phyloP scores from a whole-genome alignment of 1,140 invertebrate genomes.

The Panulirus ornatus region DNA sequence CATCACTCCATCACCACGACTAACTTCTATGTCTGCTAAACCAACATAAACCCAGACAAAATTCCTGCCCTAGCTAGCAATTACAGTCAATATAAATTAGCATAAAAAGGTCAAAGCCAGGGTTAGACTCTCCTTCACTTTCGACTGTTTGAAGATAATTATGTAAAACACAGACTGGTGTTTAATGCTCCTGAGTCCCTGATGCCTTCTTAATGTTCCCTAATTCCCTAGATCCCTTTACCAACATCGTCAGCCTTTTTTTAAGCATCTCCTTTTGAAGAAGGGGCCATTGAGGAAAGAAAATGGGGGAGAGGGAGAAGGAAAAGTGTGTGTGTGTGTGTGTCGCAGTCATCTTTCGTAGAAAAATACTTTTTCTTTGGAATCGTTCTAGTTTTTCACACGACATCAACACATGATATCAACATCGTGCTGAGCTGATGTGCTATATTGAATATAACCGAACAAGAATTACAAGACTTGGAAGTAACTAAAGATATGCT shows the following conservation, averaged over 20 bases:
- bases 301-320: neutral
- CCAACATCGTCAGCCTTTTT: neutral
- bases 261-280: neutral
- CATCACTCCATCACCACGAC: too few species aligned
- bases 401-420: too few species aligned
- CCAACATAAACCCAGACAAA: neutral
- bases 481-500: too few species aligned
- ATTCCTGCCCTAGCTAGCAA: neutral
- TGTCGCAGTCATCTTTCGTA: too few species aligned
- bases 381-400: too few species aligned
- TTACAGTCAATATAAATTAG: neutral
- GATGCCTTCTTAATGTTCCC: slow-evolving; percentile 23
- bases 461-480: too few species aligned
- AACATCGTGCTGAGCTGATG: too few species aligned
- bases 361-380: too few species aligned
- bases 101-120: neutral
- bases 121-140: neutral
- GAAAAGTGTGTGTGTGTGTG: slow-evolving; percentile 10
- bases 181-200: neutral
- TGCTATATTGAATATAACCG: too few species aligned
- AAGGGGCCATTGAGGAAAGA: neutral
- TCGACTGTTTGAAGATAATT: neutral
- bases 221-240: slow-evolving; percentile 10
- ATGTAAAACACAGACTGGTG: neutral
- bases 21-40: neutral